phyloP scores from a whole-genome alignment of 2,888 invertebrate species.

The Agrotis ipsilon region DNA sequence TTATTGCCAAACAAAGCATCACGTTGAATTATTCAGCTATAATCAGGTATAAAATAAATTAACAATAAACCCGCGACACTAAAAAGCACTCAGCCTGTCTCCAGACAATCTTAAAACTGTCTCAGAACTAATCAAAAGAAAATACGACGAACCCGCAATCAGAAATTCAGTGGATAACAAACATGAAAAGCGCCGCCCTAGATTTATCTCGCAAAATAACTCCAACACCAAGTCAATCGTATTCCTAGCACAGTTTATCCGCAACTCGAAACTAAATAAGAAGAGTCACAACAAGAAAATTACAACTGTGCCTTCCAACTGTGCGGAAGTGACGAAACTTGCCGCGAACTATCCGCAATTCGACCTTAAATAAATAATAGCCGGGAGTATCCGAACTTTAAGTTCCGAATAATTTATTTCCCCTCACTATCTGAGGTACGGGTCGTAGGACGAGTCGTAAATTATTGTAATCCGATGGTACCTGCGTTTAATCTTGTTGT shows the following conservation, averaged over 20 bases:
- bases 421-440: slow-evolving; percentile 59
- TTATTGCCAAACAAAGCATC: background rate
- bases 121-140: slow-evolving; percentile 32
- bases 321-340: slow-evolving; percentile 62
- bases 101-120: slow-evolving; percentile 13
- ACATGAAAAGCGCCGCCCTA: slow-evolving; percentile 13
- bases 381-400: slow-evolving; percentile 61
- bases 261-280: slow-evolving; percentile 31
- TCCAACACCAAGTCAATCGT: slow-evolving; percentile 40
- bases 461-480: slow-evolving; percentile 63
- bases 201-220: slow-evolving; percentile 26
- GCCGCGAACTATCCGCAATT: slow-evolving; percentile 50
- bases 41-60: background rate
- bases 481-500: slow-evolving; percentile 54
- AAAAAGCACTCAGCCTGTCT: slow-evolving; percentile 24
- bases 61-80: background rate
- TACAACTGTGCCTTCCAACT: slow-evolving; percentile 42
- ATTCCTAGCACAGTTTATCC: slow-evolving; percentile 40
- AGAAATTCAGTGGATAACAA: slow-evolving; percentile 32
- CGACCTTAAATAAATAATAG: slow-evolving; percentile 70
- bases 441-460: slow-evolving; percentile 55
- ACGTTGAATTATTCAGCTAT: background rate
- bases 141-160: slow-evolving; percentile 12
- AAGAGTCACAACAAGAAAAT: slow-evolving; percentile 50
- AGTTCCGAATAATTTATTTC: slow-evolving; percentile 69